Base-by-base conservation (phyloP, 1,140 invertebrate genomes). In the Camponotus vicinus region DNA sequence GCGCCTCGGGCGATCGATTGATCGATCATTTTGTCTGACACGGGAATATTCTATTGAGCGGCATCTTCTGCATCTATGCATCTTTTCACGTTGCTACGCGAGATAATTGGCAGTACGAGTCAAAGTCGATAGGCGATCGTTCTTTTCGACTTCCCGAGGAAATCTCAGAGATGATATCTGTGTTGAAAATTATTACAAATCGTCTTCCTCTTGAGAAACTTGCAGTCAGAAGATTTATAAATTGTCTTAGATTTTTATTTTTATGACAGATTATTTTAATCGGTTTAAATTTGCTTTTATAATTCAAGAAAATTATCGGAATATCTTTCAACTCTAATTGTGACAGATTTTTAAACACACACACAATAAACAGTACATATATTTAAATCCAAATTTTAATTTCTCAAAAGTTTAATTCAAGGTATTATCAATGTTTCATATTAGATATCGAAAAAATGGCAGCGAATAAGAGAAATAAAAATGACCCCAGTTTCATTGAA, bases 1-100 rank as follows among this genome's bases (percentile, higher is more conserved):
- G n/a, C n/a, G 45, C 77, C 49, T 42, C n/a, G 15, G 21, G 77
- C 77, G 64, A 80, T 70, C 77, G 64, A 80, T 57, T 70, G 77
- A 80, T 80, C 49, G 21, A 80, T 80, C 77, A 49, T 57, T 55
- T 42, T 21, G 34, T 9, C 34, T 18, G n/a, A 69, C 18, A 21
- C 42, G 3, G 7, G 7, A 80, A 9, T 80, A 70, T 80, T 69
- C 45, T 27, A 18, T 79, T 52, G 27, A 78, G 21, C 40, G 59
- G 42, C 64, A n/a, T 70, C 61, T 57, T 52, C 34, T 80, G 55
- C 21, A 70, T 70, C 45, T 69, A 45, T 18, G 61, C 45, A 67
- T 34, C 76, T 66, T 49, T 37, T 64, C 61, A 18, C 40, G 27
- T 66, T 78, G 11, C 15, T 55, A 42, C n/a, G 45, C n/a, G 32